Evolutionary conservation across 2,113 vertebrate genomes (phyloP).

Genomic region (Pterocles burchelli): DNA sequence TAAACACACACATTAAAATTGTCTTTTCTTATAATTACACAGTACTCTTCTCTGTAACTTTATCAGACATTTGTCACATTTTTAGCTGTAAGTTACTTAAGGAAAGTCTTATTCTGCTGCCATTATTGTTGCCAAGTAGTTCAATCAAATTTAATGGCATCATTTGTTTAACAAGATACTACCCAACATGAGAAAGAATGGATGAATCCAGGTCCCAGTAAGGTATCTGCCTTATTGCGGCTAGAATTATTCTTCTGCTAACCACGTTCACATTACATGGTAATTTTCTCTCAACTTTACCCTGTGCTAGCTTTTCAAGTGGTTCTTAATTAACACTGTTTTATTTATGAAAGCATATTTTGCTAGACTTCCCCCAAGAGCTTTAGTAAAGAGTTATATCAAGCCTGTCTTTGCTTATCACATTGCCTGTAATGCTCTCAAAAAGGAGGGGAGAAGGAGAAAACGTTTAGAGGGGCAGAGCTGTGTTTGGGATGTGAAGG

Average conservation of each 20-base stretch:
- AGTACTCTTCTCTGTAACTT: not conserved
- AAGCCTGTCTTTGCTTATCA: constrained; percentile 15
- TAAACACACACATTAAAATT: not conserved
- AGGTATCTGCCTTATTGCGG: not conserved
- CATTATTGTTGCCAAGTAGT: not conserved
- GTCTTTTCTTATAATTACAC: not conserved
- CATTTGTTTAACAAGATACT: not conserved
- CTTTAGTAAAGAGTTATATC: not conserved
- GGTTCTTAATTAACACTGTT: constrained; percentile 51
- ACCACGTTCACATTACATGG: not conserved
- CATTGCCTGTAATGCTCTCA: not conserved
- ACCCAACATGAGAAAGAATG: not conserved
- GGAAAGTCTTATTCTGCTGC: not conserved
- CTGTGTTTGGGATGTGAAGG: not conserved
- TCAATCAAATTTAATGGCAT: not conserved
- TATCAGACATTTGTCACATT: not conserved
- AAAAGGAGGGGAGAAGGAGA: not conserved
- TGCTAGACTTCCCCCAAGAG: constrained; percentile 41
- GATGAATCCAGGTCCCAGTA: not conserved
- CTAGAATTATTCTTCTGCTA: not conserved
- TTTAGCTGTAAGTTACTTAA: not conserved
- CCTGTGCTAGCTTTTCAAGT: constrained; percentile 34
- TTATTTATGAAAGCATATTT: constrained; percentile 60
- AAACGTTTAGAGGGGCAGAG: not conserved
- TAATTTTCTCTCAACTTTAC: constrained; percentile 24